phyloP scores from a whole-genome alignment of 2,888 invertebrate genomes.

The Macrosoma leucophasiata region DNA sequence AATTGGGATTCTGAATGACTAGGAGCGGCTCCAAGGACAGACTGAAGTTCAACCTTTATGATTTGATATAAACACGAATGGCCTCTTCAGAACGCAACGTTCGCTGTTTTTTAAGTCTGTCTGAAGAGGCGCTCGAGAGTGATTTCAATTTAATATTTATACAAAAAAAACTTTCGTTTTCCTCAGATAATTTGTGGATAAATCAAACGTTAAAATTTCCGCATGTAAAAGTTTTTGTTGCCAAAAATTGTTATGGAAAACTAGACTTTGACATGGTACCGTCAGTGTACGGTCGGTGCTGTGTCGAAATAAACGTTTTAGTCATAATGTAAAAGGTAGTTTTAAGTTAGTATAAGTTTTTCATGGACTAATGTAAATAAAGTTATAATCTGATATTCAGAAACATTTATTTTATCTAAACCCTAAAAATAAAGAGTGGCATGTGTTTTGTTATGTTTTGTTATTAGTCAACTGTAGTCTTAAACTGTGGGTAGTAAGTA shows the following conservation, averaged over 20 bases:
- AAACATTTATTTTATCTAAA: slow-evolving; percentile 1
- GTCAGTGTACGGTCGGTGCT: slow-evolving; percentile 42
- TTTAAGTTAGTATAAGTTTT: slow-evolving; percentile 36
- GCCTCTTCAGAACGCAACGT: slow-evolving; percentile 34
- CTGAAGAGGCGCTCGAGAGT: slow-evolving; percentile 56
- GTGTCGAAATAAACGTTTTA: slow-evolving; percentile 58
- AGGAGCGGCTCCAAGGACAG: slow-evolving; percentile 69
- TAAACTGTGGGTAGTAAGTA: no score
- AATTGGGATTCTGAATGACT: slow-evolving; percentile 82
- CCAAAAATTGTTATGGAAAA: slow-evolving; percentile 46
- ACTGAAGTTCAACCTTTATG: slow-evolving; percentile 60
- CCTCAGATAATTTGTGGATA: no score
- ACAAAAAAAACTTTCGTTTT: slow-evolving; percentile 2
- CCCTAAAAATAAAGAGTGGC: background rate
- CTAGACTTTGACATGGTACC: slow-evolving; percentile 55
- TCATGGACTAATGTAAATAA: slow-evolving; percentile 29
- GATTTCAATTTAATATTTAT: slow-evolving; percentile 7
- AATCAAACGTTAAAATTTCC: no score
- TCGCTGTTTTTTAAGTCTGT: slow-evolving; percentile 36
- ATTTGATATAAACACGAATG: slow-evolving; percentile 41
- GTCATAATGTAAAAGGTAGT: slow-evolving; percentile 47
- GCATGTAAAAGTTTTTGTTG: no score
- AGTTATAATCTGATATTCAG: slow-evolving; percentile 17
- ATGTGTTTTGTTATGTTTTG: background rate
- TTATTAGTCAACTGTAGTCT: no score